These are phyloP conservation scores for Crotalus viridis DNA, from an alignment of 2,113 vertebrate genomes.

Conservation along the genomic window DNA sequence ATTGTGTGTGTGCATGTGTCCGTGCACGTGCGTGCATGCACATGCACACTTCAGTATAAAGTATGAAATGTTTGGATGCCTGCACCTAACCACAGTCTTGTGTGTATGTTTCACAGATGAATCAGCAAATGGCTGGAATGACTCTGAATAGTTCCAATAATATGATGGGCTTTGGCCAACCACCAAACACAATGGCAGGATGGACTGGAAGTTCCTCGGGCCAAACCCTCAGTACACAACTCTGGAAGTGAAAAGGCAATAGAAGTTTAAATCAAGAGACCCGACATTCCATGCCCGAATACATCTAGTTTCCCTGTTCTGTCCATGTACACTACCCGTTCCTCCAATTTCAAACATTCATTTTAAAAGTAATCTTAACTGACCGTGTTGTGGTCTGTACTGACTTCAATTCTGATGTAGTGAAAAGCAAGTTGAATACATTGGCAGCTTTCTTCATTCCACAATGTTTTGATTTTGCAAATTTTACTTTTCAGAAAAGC, in stretches of 20 bases:
- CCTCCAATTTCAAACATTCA: conserved; percentile 45
- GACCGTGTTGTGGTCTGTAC: conserved; percentile 77
- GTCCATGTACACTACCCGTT: conserved; percentile 72
- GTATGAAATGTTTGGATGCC: background rate
- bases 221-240: conserved; percentile 96
- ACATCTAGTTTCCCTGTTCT: conserved; percentile 69
- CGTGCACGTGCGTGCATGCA: too few relatives aligned
- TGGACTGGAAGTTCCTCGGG: conserved; percentile 84
- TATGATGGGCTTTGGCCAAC: conserved; percentile 74
- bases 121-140: conserved; percentile 93
- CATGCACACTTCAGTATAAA: fast-evolving
- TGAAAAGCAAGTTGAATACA: conserved; percentile 80
- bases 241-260: conserved; percentile 87
- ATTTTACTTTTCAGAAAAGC: conserved; percentile 71
- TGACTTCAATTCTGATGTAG: conserved; percentile 80
- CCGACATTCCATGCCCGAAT: conserved; percentile 70
- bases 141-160: conserved; percentile 71
- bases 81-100: background rate
- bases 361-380: conserved; percentile 72
- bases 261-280: conserved; percentile 52
- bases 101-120: conserved; percentile 79
- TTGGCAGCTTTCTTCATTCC: conserved; percentile 73
- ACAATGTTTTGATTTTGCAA: conserved; percentile 63
- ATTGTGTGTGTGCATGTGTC: too few relatives aligned
- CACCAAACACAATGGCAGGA: conserved; percentile 78